A percentile compares a stretch with the other conserved stretches of the same genome.
phyloP scores from a whole-genome alignment of 2,797 vertebrate species.

The Steatocranus sp. region DNA sequence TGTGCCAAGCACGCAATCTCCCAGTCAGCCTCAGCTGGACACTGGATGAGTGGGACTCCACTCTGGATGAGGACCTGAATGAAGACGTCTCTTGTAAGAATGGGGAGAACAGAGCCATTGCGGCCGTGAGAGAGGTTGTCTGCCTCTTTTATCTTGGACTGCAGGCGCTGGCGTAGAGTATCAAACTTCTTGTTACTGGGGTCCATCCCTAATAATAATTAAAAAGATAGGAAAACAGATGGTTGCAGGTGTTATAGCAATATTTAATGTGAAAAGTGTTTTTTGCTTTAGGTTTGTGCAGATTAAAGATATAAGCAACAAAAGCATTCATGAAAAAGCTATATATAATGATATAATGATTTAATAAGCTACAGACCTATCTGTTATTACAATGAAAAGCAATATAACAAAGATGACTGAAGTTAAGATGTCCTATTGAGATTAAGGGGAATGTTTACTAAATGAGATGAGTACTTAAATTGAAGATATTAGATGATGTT shows the following conservation, averaged over 20 bases:
- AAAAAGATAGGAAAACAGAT: neutral
- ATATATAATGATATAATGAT: neutral
- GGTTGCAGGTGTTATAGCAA: neutral
- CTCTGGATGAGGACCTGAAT: constrained; percentile 80
- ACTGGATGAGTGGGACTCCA: constrained; percentile 83
- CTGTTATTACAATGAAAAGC: neutral
- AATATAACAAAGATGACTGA: neutral
- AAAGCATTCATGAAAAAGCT: neutral
- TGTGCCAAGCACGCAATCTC: constrained; percentile 89
- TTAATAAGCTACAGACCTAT: neutral
- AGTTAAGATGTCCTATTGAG: neutral
- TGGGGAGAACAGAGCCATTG: constrained; percentile 78
- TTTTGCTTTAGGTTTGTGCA: neutral
- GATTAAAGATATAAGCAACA: neutral
- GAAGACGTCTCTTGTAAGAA: constrained; percentile 82
- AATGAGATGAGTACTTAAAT: neutral
- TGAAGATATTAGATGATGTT: neutral
- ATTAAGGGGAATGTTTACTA: neutral
- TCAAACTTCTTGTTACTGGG: constrained; percentile 85
- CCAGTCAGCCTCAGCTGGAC: constrained; percentile 88
- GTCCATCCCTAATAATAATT: constrained; percentile 75
- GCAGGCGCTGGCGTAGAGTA: constrained; percentile 80
- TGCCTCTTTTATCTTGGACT: constrained; percentile 81
- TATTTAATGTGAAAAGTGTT: neutral
- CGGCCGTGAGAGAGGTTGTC: constrained; percentile 69